These are phyloP conservation scores for Anolis apletophallus DNA, from an alignment of 2,797 vertebrate genomes.

Conservation along the genomic window DNA sequence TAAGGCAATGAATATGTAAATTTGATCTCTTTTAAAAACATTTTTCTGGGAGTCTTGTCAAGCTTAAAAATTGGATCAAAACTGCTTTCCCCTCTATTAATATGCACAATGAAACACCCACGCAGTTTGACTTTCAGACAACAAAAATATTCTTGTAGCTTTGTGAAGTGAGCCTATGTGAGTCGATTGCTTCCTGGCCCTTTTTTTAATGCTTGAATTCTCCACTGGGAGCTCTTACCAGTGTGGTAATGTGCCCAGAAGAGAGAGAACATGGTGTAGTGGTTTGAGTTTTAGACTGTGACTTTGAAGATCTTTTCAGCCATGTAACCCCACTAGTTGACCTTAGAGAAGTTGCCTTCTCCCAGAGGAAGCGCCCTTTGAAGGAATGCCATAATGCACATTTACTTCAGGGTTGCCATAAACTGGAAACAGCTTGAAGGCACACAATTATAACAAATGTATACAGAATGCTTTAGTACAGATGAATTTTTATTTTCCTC, in stretches of 20 bases:
- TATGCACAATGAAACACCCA: not conserved
- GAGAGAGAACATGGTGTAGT: not conserved
- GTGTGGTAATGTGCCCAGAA: not conserved
- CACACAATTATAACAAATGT: no score
- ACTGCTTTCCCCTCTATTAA: not conserved
- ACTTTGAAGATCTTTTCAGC: no score
- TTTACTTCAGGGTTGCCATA: no score
- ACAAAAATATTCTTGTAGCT: not conserved
- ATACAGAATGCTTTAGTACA: not conserved
- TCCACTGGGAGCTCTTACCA: not conserved
- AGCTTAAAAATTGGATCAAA: not conserved
- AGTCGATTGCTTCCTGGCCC: not conserved
- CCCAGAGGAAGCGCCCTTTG: no score
- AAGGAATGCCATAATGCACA: no score
- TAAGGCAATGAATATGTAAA: not conserved
- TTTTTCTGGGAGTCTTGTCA: not conserved
- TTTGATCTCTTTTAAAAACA: not conserved
- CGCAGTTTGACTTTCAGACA: not conserved
- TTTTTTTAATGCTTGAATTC: not conserved
- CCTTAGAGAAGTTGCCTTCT: no score
- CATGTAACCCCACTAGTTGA: no score
- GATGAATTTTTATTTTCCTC: slow-evolving; percentile 4
- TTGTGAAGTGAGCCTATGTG: not conserved
- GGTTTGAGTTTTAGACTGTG: no score
- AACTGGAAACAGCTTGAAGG: no score